Percentiles rank a stretch among this genome's conserved stretches.
phyloP scores from a whole-genome alignment of 2,113 vertebrate species.

The Pandion haliaetus region DNA sequence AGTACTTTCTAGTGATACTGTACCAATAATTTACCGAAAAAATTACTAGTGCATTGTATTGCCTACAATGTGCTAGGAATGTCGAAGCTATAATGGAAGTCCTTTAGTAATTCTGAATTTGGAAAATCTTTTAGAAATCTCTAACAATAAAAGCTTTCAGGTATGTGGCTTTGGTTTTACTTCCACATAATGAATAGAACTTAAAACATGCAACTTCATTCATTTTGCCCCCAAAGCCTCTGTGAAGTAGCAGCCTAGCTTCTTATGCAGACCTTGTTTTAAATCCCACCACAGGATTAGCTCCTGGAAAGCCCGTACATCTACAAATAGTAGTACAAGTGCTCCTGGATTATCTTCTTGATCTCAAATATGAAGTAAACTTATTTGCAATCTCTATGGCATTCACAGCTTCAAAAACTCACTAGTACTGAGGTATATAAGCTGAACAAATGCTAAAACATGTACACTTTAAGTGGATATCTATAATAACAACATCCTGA shows the following conservation, averaged over 20 bases:
- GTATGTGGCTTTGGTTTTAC: background rate
- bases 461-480: no score
- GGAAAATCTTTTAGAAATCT: background rate
- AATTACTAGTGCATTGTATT: background rate
- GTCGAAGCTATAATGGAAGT: background rate
- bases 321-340: background rate
- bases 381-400: background rate
- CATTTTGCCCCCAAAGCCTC: background rate
- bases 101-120: background rate
- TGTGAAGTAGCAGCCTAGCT: background rate
- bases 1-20: background rate
- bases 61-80: background rate
- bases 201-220: background rate
- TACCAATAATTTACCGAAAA: background rate
- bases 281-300: background rate
- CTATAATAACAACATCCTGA: background rate
- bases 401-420: background rate
- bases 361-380: background rate
- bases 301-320: background rate
- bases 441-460: background rate
- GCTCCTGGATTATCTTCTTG: background rate
- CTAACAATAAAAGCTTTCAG: background rate
- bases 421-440: background rate
- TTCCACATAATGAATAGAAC: background rate
- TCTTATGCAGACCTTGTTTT: background rate